phyloP scores from a whole-genome alignment of 1,140 invertebrate species.

The Drosophila sp. region DNA sequence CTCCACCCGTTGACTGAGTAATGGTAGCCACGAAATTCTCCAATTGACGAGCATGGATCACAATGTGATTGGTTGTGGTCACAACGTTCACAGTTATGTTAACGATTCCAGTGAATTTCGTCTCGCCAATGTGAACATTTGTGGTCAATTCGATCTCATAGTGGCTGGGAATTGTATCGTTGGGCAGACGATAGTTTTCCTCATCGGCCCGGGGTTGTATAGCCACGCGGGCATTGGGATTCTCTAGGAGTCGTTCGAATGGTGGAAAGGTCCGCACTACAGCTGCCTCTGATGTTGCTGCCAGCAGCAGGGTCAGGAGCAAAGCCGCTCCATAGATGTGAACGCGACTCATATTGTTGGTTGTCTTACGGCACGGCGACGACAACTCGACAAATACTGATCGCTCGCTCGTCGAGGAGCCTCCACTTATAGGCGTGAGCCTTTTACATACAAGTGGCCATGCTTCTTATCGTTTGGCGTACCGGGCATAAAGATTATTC shows the following conservation, averaged over 20 bases:
- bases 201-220: slow-evolving; percentile 36
- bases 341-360: slow-evolving; percentile 50
- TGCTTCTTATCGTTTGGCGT: slow-evolving; percentile 44
- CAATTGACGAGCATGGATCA: slow-evolving; percentile 83
- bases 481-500: slow-evolving; percentile 48
- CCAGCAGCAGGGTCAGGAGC: slow-evolving; percentile 44
- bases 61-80: slow-evolving; percentile 75
- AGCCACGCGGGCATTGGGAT: slow-evolving; percentile 45
- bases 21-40: slow-evolving; percentile 53
- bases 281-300: slow-evolving; percentile 45
- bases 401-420: background rate
- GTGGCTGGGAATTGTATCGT: slow-evolving; percentile 85
- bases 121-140: slow-evolving; percentile 84
- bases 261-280: slow-evolving; percentile 49
- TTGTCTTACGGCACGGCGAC: slow-evolving; percentile 44
- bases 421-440: slow-evolving; percentile 58
- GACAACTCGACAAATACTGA: slow-evolving; percentile 58
- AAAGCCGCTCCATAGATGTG: slow-evolving; percentile 16
- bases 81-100: slow-evolving; percentile 84
- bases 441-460: background rate
- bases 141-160: slow-evolving; percentile 87
- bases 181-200: slow-evolving; percentile 85
- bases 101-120: slow-evolving; percentile 85
- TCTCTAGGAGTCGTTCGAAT: slow-evolving; percentile 56
- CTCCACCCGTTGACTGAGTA: slow-evolving; percentile 3